Evolutionary conservation across 2,888 invertebrate genomes (phyloP).

Genomic region (Polyploca ridens): DNA sequence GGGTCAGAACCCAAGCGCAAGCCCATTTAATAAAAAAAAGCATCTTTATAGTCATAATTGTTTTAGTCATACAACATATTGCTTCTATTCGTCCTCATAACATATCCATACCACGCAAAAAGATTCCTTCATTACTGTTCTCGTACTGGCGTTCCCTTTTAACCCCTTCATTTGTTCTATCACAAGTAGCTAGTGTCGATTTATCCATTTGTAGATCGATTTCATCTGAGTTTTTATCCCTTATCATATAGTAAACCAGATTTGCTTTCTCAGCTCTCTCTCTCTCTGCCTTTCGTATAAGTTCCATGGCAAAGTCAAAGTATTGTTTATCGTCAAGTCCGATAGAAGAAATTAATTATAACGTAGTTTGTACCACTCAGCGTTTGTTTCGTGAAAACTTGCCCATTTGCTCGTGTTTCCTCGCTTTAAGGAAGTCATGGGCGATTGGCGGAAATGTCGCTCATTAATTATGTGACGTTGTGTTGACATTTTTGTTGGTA

Average conservation of each 20-base stretch:
- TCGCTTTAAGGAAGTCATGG: background rate
- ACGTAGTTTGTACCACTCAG: slow-evolving; percentile 30
- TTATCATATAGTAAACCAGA: background rate
- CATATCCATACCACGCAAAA: too few relatives aligned
- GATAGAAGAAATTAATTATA: slow-evolving; percentile 46
- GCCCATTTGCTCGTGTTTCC: slow-evolving; percentile 34
- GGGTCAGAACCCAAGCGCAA: too few relatives aligned
- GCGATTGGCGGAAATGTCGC: background rate
- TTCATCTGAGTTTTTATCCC: background rate
- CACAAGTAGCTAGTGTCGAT: too few relatives aligned
- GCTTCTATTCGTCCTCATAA: too few relatives aligned
- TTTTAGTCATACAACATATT: too few relatives aligned
- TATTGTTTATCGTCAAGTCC: slow-evolving; percentile 23
- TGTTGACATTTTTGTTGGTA: background rate
- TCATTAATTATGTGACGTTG: background rate
- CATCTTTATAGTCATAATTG: too few relatives aligned
- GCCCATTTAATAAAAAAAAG: too few relatives aligned
- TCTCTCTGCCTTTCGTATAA: background rate
- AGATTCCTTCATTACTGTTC: too few relatives aligned
- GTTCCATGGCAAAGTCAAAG: too few relatives aligned
- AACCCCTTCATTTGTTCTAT: too few relatives aligned
- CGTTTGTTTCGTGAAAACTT: slow-evolving; percentile 47
- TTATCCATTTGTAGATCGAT: too few relatives aligned
- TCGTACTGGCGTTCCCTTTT: too few relatives aligned
- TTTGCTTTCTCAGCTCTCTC: background rate